Evolutionary conservation across 1,140 invertebrate genomes (phyloP), one percentile per base, ranked within the genome.

Genomic region (Saccostrea glomerata): DNA sequence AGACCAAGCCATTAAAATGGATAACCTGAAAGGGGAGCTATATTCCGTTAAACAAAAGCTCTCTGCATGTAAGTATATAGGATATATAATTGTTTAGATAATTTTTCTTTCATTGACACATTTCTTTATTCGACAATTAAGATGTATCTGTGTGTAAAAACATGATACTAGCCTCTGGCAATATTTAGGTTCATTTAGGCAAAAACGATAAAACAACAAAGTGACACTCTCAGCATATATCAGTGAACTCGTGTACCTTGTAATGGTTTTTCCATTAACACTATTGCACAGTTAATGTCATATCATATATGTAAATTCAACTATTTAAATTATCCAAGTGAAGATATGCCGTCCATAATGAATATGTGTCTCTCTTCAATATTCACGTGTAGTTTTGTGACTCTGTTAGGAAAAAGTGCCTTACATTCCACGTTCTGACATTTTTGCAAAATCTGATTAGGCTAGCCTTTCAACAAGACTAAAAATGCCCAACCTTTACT

Each of bases 1-100:
- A 77, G 70, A 77, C 70, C 70, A 77, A 36, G 70, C 70, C 70
- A 77, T 77, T 36, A 77, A 77, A 77, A 36, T 77, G 70, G 70
- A 77, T 13, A 77, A 30, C 15, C 70, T 77, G 0, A 77, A 77
- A 77, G 70, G 23, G 36, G 70, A 77, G 25, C 15, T 77, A 30
- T 30, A 77, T 36, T 77, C 70, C 15, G 12, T 77, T 13, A 36
- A 77, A 36, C 25, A 77, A 77, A 77, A 30, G 15, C 70, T 77
- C 30, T 77, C 70, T 11, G 36, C 11, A 77, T 77, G 70, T 77
- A 77, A 77, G 70, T 77, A 77, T 77, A 77, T 13, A 2, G 7
- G 13, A 13, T 17, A 30, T 36, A 15, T 15, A 13, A 30, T 77
- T 36, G 66, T 23, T 58, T 4, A n/a, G 6, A 63, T 17, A 5